Evolutionary conservation across 1,140 invertebrate genomes (phyloP).

Genomic region (Bombus huntii): DNA sequence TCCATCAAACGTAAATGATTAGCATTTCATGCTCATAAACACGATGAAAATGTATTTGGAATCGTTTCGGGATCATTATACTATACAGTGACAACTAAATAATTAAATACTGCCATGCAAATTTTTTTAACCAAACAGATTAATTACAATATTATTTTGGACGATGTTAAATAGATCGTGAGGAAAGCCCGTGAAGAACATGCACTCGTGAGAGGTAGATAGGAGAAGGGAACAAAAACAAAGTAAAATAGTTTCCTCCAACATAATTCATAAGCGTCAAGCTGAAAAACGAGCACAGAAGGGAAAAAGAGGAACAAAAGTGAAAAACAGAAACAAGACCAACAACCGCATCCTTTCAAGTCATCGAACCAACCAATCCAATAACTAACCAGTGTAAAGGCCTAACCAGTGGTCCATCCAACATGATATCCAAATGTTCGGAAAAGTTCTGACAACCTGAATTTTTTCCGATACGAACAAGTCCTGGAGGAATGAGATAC

Average conservation of each 20-base stretch:
- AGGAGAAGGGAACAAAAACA: neutral
- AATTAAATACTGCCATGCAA: neutral
- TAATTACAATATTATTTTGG: neutral
- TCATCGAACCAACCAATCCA: slow-evolving; percentile 27
- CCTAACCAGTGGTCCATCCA: slow-evolving; percentile 86
- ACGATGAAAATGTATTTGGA: neutral
- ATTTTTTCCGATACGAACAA: slow-evolving; percentile 80
- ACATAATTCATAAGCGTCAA: neutral
- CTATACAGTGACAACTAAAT: too few species aligned
- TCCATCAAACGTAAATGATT: neutral
- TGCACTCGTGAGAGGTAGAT: neutral
- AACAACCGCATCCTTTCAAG: neutral
- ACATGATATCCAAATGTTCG: slow-evolving; percentile 83
- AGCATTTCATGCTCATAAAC: neutral
- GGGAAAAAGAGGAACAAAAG: neutral
- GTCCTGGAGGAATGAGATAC: slow-evolving; percentile 84
- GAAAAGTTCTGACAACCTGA: slow-evolving; percentile 56
- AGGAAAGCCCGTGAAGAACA: neutral
- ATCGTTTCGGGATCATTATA: neutral
- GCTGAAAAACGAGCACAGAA: neutral
- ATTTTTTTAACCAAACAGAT: neutral
- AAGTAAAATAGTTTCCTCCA: neutral
- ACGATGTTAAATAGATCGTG: neutral
- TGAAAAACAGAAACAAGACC: neutral
- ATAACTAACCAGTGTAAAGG: slow-evolving; percentile 86